A percentile compares a stretch with the other conserved stretches of the same genome.
Conservation (phyloP, 2,113 vertebrate genomes). For the Perca fluviatilis region DNA sequence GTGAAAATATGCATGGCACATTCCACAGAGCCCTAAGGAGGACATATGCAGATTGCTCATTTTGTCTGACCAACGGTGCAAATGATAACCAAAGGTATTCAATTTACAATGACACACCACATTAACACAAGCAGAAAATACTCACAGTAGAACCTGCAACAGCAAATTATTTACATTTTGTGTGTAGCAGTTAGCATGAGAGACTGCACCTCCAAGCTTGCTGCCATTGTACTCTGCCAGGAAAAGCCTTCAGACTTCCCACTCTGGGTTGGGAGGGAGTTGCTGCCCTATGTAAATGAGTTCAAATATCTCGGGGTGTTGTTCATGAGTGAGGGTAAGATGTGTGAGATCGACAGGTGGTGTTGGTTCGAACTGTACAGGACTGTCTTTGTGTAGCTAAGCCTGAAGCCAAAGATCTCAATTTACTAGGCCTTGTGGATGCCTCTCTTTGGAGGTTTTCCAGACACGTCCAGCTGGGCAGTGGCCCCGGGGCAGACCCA, state of each 20-base stretch:
- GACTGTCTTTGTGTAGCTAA: not conserved
- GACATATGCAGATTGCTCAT: not conserved
- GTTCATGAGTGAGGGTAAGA: not conserved
- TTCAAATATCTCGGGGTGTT: not conserved
- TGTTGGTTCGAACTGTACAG: not conserved
- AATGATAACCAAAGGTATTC: not conserved
- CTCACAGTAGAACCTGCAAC: not conserved
- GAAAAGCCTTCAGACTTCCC: not conserved
- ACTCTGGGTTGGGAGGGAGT: not conserved
- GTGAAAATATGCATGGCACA: not conserved
- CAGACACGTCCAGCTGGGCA: not conserved
- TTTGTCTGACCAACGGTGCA: not conserved
- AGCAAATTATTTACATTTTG: not conserved
- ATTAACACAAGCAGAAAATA: not conserved
- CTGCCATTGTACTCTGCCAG: not conserved
- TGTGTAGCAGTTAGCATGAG: not conserved
- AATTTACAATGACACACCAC: too few species aligned
- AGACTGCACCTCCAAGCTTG: not conserved
- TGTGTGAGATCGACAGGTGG: not conserved
- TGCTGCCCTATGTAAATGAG: not conserved
- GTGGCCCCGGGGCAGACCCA: not conserved
- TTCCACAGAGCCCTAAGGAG: not conserved
- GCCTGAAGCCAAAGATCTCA: not conserved
- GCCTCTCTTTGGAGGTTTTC: constrained; percentile 1
- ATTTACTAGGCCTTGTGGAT: not conserved